Percentiles rank a stretch among this genome's conserved stretches.
These are phyloP conservation scores for Fregata magnificens DNA, from an alignment of 2,113 vertebrate genomes.

Conservation along the genomic window DNA sequence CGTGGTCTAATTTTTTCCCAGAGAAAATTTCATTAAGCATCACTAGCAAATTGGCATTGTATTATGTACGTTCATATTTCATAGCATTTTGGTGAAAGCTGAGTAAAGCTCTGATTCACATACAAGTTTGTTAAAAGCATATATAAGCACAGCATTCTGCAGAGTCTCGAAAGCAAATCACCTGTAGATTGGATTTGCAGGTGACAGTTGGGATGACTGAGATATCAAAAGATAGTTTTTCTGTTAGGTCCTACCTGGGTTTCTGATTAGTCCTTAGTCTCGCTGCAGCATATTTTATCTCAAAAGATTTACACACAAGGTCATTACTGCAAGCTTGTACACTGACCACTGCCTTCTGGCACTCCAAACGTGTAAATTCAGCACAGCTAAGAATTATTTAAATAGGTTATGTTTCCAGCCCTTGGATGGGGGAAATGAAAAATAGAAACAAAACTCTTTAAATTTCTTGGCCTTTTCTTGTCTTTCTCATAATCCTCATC, in stretches of 20 bases:
- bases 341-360: not conserved
- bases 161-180: not conserved
- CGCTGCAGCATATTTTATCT: not conserved
- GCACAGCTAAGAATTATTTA: not conserved
- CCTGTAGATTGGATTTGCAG: rapidly evolving
- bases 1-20: not conserved
- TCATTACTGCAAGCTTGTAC: not conserved
- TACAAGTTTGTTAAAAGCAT: not conserved
- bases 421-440: not conserved
- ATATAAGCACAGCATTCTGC: not conserved
- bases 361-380: not conserved
- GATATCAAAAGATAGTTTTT: not conserved
- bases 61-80: not conserved
- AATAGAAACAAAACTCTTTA: not conserved
- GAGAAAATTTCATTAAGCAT: not conserved
- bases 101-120: not conserved
- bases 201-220: not conserved
- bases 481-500: not conserved
- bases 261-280: not conserved
- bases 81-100: not conserved
- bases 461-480: not conserved
- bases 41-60: not conserved
- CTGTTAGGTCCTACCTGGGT: not conserved
- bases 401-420: not conserved
- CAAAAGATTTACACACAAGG: not conserved